These are phyloP conservation scores for Calameuta pallipes DNA, from an alignment of 2,888 invertebrate genomes.

Conservation along the genomic window DNA sequence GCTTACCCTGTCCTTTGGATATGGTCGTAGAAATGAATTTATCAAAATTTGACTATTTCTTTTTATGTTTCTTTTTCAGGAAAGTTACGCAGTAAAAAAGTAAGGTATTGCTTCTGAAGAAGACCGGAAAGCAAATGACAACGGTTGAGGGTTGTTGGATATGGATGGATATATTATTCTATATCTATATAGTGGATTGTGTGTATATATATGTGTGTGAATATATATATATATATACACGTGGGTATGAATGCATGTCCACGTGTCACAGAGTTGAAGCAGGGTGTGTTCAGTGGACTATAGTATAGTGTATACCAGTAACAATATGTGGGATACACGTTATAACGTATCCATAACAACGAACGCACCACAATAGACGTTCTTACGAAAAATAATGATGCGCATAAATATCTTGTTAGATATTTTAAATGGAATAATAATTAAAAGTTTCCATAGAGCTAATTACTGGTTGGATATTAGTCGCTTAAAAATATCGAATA, in stretches of 20 bases:
- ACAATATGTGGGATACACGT: slow-evolving; percentile 16
- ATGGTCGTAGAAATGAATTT: background rate
- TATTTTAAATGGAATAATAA: background rate
- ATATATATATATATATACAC: slow-evolving; percentile 4
- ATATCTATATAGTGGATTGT: slow-evolving; percentile 24
- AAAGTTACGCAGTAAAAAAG: background rate
- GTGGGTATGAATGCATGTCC: slow-evolving; percentile 12
- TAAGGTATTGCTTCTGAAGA: slow-evolving; percentile 27
- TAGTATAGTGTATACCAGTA: slow-evolving; percentile 23
- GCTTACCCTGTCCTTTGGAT: background rate
- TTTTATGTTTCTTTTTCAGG: background rate
- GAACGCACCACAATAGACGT: slow-evolving; percentile 44
- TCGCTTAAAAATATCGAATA: background rate
- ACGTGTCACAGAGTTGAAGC: slow-evolving; percentile 20
- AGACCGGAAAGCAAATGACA: slow-evolving; percentile 46
- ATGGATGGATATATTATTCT: slow-evolving; percentile 30
- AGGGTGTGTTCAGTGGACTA: slow-evolving; percentile 29
- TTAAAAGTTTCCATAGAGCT: background rate
- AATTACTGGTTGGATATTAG: background rate
- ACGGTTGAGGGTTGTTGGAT: slow-evolving; percentile 29
- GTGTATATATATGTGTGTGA: slow-evolving; percentile 2
- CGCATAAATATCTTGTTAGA: slow-evolving; percentile 11
- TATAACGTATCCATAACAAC: slow-evolving; percentile 54
- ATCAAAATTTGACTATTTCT: background rate
- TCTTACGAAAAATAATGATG: slow-evolving; percentile 25